phyloP scores from a whole-genome alignment of 23 tunicate species.

The Trididemnum clinides region DNA sequence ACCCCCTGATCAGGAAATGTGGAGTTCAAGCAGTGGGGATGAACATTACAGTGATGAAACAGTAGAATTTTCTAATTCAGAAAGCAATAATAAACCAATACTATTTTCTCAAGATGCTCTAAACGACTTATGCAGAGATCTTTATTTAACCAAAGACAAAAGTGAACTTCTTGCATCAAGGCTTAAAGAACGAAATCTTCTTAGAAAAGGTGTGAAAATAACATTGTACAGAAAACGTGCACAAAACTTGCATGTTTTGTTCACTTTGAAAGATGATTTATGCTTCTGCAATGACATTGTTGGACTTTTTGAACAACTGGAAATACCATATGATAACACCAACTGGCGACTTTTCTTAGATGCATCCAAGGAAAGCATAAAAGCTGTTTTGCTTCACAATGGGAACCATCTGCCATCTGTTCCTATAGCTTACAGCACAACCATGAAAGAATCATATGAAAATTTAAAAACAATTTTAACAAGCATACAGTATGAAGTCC shows the following conservation, averaged over 20 bases:
- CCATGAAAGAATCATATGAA: constrained; percentile 26
- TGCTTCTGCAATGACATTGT: constrained; percentile 17
- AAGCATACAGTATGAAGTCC: background rate
- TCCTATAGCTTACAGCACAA: constrained; percentile 8
- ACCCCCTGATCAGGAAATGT: constrained; percentile 6
- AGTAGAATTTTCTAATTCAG: background rate
- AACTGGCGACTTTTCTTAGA: constrained; percentile 8
- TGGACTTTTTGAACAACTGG: constrained; percentile 9
- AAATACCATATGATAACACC: constrained; percentile 20
- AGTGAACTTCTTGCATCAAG: constrained; percentile 9
- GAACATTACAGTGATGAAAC: constrained; percentile 4
- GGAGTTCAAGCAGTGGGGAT: constrained; percentile 10
- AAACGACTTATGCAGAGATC: constrained; percentile 13
- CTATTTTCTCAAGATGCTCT: background rate
- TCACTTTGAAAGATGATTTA: background rate
- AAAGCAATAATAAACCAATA: constrained; percentile 3
- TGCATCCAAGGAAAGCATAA: constrained; percentile 18
- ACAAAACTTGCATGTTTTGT: constrained; percentile 6
- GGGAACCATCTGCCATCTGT: constrained; percentile 2
- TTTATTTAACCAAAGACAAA: constrained; percentile 14
- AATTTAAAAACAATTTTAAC: constrained; percentile 6
- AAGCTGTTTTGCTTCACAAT: constrained; percentile 17
- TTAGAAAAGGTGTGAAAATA: constrained; percentile 3
- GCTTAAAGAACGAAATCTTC: constrained; percentile 17
- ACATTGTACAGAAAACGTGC: constrained; percentile 22